phyloP scores from a whole-genome alignment of 2,888 invertebrate species.

The Germaria angustata region DNA sequence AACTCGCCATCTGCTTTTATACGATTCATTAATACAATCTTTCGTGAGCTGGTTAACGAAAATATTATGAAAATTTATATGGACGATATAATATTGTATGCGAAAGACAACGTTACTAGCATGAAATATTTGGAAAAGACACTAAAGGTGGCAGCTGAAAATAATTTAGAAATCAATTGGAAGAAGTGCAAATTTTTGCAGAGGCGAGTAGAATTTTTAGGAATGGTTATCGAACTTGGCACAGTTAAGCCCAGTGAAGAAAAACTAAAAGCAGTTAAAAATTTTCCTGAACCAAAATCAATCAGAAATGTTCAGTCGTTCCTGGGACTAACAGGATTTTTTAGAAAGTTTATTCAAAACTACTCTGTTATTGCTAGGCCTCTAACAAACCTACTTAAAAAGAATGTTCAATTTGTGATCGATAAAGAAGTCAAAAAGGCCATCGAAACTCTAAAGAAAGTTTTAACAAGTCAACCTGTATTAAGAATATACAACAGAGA shows the following conservation, averaged over 20 bases:
- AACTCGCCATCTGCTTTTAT: too few relatives aligned
- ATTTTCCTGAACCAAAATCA: conserved; percentile 47
- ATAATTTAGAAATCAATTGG: conserved; percentile 65
- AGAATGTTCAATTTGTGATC: conserved; percentile 26
- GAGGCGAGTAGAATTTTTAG: conserved; percentile 54
- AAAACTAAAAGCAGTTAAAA: conserved; percentile 30
- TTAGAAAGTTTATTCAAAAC: conserved; percentile 48
- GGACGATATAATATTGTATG: too few relatives aligned
- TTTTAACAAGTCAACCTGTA: conserved; percentile 30
- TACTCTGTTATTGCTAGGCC: conserved; percentile 52
- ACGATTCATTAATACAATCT: too few relatives aligned
- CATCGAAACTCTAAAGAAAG: conserved; percentile 36
- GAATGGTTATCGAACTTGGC: conserved; percentile 52
- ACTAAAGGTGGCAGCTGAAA: conserved; percentile 42
- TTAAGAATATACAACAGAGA: conserved; percentile 47
- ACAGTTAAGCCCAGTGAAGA: conserved; percentile 47
- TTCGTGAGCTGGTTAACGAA: too few relatives aligned
- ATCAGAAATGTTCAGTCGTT: conserved; percentile 48
- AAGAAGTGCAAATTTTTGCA: conserved; percentile 63
- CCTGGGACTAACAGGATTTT: conserved; percentile 58
- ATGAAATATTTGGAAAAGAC: conserved; percentile 45
- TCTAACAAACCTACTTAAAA: conserved; percentile 44
- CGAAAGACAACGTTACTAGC: background rate
- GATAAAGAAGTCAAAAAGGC: conserved; percentile 12
- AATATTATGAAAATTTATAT: conserved; percentile 52